Conservation (phyloP, 2,888 invertebrate genomes). For the Zeuzera pyrina region DNA sequence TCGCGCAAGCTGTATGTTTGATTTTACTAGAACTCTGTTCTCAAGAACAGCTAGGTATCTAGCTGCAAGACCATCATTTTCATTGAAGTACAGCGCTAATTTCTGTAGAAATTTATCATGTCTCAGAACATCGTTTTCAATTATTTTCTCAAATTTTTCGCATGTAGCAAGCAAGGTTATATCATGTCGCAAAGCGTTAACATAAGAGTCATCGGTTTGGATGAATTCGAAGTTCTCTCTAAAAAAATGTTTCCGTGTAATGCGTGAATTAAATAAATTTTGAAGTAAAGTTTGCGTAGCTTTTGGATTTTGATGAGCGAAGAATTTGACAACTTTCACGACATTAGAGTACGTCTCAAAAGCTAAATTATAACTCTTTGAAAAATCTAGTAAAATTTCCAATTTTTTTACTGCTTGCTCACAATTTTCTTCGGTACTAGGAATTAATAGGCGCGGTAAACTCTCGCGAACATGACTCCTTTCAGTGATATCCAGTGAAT, state of each 20-base stretch:
- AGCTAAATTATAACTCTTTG: too few species aligned
- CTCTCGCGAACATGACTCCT: not conserved
- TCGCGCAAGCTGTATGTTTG: not conserved
- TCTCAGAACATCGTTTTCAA: not conserved
- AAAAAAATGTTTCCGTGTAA: conserved; percentile 34
- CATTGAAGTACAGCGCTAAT: not conserved
- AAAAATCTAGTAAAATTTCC: too few species aligned
- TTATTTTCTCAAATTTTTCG: not conserved
- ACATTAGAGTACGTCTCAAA: too few species aligned
- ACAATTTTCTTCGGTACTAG: conserved; percentile 19
- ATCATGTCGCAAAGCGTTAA: conserved; percentile 38
- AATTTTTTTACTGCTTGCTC: too few species aligned
- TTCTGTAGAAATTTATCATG: not conserved
- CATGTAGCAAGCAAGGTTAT: not conserved
- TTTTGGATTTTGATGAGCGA: conserved; percentile 20
- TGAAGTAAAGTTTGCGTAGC: conserved; percentile 20
- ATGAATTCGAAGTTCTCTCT: conserved; percentile 27
- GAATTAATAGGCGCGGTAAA: conserved; percentile 14
- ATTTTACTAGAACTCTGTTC: not conserved
- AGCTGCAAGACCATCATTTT: not conserved
- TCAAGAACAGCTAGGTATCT: not conserved
- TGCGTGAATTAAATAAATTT: conserved; percentile 25
- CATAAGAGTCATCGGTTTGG: conserved; percentile 30
- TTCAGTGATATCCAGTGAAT: not conserved
- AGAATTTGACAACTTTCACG: conserved; percentile 19